A percentile compares a stretch with the other conserved stretches of the same genome.
Conservation (phyloP, 1,140 invertebrate species). For the Drosophila varians region DNA sequence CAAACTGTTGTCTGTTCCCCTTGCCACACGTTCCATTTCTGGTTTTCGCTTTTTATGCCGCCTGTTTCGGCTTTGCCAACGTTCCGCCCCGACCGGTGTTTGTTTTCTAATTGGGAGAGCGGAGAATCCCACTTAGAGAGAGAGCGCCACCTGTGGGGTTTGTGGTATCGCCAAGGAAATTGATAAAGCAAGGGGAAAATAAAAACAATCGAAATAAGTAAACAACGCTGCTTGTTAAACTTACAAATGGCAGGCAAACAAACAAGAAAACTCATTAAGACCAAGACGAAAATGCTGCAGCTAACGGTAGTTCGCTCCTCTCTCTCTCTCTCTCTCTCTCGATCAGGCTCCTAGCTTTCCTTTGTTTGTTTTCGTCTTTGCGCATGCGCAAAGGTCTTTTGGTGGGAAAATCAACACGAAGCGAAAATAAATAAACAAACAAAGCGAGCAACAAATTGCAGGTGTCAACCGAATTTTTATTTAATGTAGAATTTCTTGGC, state of each 20-base stretch:
- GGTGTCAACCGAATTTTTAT: slow-evolving; percentile 46
- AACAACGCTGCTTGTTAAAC: slow-evolving; percentile 67
- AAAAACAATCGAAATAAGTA: slow-evolving; percentile 61
- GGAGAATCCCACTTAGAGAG: background rate
- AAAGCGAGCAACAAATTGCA: slow-evolving; percentile 32
- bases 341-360: background rate
- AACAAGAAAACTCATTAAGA: slow-evolving; percentile 70
- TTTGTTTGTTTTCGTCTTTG: slow-evolving; percentile 48
- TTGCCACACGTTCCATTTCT: slow-evolving; percentile 64
- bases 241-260: slow-evolving; percentile 66
- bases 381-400: slow-evolving; percentile 47
- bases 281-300: slow-evolving; percentile 27
- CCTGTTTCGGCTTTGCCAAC: slow-evolving; percentile 37
- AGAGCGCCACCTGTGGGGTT: slow-evolving; percentile 28
- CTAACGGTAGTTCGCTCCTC: slow-evolving; percentile 64
- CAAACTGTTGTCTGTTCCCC: slow-evolving; percentile 73
- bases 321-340: background rate
- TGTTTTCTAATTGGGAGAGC: slow-evolving; percentile 55
- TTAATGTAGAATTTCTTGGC: slow-evolving; percentile 33
- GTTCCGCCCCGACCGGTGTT: slow-evolving; percentile 63
- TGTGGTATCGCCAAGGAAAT: slow-evolving; percentile 22
- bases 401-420: slow-evolving; percentile 29
- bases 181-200: slow-evolving; percentile 52
- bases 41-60: slow-evolving; percentile 73
- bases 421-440: slow-evolving; percentile 19